Evolutionary conservation across 2,113 vertebrate species (phyloP).

Genomic region (Clarias macrocephalus): DNA sequence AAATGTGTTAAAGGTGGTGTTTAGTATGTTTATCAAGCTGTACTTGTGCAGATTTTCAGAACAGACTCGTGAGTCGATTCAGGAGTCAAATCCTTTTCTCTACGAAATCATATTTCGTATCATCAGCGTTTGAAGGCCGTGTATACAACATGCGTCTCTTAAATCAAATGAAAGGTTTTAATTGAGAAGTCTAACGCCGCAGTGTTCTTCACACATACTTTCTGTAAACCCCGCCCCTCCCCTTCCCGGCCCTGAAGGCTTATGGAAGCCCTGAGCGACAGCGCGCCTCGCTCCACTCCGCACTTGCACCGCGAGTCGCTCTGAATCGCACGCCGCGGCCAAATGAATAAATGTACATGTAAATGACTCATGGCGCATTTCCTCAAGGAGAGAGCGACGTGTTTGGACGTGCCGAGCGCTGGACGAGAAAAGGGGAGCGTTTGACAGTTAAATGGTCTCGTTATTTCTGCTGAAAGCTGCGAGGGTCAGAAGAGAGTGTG

Average conservation of each 20-base stretch:
- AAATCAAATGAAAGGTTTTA: too few relatives aligned
- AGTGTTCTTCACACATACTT: too few relatives aligned
- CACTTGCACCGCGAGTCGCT: not conserved
- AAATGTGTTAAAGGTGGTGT: too few relatives aligned
- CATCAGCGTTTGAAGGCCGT: too few relatives aligned
- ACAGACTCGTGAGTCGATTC: not conserved
- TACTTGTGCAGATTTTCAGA: too few relatives aligned
- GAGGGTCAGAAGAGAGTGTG: not conserved
- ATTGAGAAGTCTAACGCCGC: too few relatives aligned
- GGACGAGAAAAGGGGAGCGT: conserved; percentile 40
- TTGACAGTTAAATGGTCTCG: conserved; percentile 31
- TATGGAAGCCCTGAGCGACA: not conserved
- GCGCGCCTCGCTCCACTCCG: not conserved
- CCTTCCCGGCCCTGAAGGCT: not conserved
- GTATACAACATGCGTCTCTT: too few relatives aligned
- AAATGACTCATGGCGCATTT: conserved; percentile 12
- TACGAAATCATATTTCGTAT: not conserved
- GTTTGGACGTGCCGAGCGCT: conserved; percentile 41
- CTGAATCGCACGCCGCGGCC: not conserved
- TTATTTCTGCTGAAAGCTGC: not conserved
- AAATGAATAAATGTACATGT: not conserved
- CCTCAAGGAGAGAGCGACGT: conserved; percentile 10
- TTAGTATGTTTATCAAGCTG: too few relatives aligned
- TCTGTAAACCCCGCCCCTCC: too few relatives aligned
- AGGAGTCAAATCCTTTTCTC: not conserved